Evolutionary conservation across 2,113 vertebrate species (phyloP).

Genomic region (Entosphenus tridentatus): DNA sequence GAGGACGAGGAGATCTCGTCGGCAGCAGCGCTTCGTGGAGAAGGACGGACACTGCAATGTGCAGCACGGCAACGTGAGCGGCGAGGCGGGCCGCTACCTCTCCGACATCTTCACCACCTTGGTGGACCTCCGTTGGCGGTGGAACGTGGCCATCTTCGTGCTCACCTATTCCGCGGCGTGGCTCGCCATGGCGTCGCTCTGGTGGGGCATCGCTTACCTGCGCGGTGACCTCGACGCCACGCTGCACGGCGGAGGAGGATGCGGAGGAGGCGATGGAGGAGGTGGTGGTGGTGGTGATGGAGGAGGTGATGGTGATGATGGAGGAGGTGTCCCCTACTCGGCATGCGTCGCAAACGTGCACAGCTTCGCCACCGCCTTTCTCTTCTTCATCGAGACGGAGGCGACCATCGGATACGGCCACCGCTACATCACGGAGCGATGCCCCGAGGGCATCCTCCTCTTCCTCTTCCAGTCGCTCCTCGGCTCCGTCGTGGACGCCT

Average conservation of each 20-base stretch:
- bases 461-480: constrained; percentile 2
- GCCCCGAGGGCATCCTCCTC: neutral
- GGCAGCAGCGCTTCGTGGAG: constrained; percentile 1
- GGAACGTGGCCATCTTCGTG: constrained; percentile 3
- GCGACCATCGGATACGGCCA: constrained; percentile 5
- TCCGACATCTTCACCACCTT: constrained; percentile 3
- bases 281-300: too few species aligned
- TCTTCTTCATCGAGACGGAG: constrained; percentile 1
- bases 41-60: neutral
- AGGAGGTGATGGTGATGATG: neutral
- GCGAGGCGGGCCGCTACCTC: constrained; percentile 5
- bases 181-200: neutral
- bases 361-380: neutral
- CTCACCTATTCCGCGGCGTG: neutral
- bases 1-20: too few species aligned
- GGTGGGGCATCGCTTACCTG: constrained; percentile 1
- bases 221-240: neutral
- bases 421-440: constrained; percentile 1
- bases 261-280: too few species aligned
- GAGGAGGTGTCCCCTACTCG: neutral
- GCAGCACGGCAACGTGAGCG: neutral
- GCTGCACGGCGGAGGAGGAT: too few species aligned
- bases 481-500: neutral
- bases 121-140: neutral
- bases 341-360: constrained; percentile 1